phyloP scores from a whole-genome alignment of 92 coral and sea anemone species.

The Porites cylindrica region DNA sequence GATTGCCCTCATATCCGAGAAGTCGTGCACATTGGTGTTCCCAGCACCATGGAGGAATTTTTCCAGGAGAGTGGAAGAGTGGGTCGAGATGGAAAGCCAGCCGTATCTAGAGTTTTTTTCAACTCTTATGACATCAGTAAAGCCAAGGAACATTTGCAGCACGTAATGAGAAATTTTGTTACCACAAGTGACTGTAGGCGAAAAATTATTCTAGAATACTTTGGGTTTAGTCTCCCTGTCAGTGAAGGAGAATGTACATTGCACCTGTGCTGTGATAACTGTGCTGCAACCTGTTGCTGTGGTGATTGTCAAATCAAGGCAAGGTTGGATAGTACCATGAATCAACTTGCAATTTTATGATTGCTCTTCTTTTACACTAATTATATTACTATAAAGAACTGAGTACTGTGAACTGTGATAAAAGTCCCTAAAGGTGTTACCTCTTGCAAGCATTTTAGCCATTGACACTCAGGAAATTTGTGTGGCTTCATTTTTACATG shows the following conservation, averaged over 20 bases:
- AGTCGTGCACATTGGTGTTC: constrained; percentile 26
- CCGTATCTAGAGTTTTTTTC: constrained; percentile 32
- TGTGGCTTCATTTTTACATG: no score
- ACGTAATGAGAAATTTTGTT: constrained; percentile 50
- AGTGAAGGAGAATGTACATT: constrained; percentile 1
- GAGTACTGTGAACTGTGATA: no score
- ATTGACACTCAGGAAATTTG: no score
- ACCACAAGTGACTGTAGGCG: constrained; percentile 47
- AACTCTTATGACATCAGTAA: constrained; percentile 53
- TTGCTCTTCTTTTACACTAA: no score
- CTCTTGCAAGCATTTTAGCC: no score
- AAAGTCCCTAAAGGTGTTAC: no score
- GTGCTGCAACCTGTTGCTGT: constrained; percentile 14
- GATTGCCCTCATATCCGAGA: no score
- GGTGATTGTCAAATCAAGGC: neutral
- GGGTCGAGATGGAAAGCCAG: constrained; percentile 51
- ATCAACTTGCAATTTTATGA: no score
- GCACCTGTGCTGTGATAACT: constrained; percentile 69
- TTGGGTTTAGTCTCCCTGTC: constrained; percentile 41
- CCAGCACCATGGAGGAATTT: constrained; percentile 45
- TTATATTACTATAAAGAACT: no score
- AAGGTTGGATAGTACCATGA: neutral
- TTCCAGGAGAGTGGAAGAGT: neutral
- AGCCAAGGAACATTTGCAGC: constrained; percentile 36
- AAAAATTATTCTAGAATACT: constrained; percentile 40